Conservation (phyloP, 2,113 vertebrate species). For the Propithecus coquereli region DNA sequence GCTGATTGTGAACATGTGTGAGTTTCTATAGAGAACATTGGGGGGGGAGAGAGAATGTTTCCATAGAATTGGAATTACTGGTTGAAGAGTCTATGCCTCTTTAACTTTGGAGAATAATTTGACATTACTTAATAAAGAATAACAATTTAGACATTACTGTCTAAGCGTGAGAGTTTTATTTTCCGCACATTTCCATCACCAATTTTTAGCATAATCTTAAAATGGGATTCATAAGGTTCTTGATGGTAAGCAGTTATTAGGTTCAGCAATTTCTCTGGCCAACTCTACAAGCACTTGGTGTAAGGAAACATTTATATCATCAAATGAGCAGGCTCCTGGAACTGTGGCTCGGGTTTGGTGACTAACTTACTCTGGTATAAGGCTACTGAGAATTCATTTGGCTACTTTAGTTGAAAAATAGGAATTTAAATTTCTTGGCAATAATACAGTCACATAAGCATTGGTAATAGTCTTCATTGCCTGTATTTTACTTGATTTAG, state of each 20-base stretch:
- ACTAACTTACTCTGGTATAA: background rate
- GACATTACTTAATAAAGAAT: background rate
- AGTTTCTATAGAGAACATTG: background rate
- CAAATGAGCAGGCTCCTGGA: background rate
- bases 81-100: background rate
- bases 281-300: background rate
- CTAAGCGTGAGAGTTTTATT: background rate
- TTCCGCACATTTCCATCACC: background rate
- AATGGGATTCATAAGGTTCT: background rate
- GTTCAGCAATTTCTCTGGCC: background rate
- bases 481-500: conserved; percentile 36
- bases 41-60: background rate
- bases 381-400: background rate
- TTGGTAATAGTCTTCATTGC: conserved; percentile 36
- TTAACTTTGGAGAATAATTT: background rate
- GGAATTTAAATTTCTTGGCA: conserved; percentile 7
- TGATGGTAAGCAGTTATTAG: background rate
- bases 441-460: background rate
- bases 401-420: conserved; percentile 28
- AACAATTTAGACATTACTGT: background rate
- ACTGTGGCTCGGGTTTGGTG: background rate
- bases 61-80: background rate
- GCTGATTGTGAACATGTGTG: background rate
- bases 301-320: background rate
- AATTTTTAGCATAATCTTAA: conserved; percentile 25